These are phyloP conservation scores for Calephelis nemesis DNA, from an alignment of 1,140 invertebrate genomes.

Conservation along the genomic window DNA sequence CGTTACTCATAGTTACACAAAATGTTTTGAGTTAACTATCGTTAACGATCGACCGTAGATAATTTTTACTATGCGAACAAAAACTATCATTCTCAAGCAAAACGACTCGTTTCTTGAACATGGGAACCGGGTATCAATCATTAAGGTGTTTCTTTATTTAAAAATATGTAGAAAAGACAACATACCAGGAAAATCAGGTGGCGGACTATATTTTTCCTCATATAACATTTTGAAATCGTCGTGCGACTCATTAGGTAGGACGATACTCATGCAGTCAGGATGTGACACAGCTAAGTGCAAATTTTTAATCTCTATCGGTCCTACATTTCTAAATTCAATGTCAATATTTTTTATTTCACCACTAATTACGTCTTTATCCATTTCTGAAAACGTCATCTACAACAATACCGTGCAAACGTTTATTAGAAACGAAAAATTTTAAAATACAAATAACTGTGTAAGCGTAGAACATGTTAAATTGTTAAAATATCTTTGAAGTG, in stretches of 20 bases:
- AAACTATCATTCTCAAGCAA: too few species aligned
- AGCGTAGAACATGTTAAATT: too few species aligned
- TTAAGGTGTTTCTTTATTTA: too few species aligned
- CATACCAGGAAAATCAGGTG: slow-evolving; percentile 44
- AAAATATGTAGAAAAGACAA: neutral
- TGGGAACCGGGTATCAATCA: too few species aligned
- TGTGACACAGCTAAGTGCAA: slow-evolving; percentile 84
- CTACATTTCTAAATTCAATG: slow-evolving; percentile 85
- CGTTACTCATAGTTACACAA: too few species aligned
- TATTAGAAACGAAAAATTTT: too few species aligned
- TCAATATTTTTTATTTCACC: slow-evolving; percentile 86
- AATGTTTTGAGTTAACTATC: too few species aligned
- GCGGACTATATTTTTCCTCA: slow-evolving; percentile 59
- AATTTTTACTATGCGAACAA: too few species aligned
- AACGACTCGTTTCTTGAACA: too few species aligned
- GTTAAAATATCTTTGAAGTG: too few species aligned
- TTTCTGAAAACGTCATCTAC: slow-evolving; percentile 83
- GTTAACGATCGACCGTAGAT: too few species aligned
- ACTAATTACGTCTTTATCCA: slow-evolving; percentile 84
- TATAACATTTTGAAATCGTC: slow-evolving; percentile 59
- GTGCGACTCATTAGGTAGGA: slow-evolving; percentile 38
- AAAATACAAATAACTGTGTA: too few species aligned
- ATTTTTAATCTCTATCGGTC: slow-evolving; percentile 83
- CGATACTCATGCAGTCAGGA: slow-evolving; percentile 84
- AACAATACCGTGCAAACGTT: slow-evolving; percentile 14